Percentiles rank a stretch among this genome's conserved stretches.
Evolutionary conservation across 1,140 invertebrate species (phyloP).

Genomic region (Trinorchestia longiramus): DNA sequence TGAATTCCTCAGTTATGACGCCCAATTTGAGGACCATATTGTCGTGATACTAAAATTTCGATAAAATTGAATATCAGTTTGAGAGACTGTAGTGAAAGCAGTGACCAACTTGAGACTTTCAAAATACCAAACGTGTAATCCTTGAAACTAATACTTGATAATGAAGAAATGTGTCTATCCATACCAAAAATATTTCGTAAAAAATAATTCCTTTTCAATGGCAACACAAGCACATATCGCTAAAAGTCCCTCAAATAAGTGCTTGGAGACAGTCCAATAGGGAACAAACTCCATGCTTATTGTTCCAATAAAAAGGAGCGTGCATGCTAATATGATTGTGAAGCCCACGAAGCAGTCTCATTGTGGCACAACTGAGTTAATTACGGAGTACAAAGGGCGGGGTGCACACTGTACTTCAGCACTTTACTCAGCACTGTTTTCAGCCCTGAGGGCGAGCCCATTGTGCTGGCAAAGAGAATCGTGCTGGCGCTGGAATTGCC

Average conservation of each 20-base stretch:
- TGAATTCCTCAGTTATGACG: no score
- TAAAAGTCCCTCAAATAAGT: background rate
- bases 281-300: background rate
- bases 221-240: no score
- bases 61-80: no score
- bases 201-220: no score
- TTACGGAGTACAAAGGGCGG: constrained; percentile 2
- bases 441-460: background rate
- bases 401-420: background rate
- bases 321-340: constrained; percentile 27
- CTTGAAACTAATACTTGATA: no score
- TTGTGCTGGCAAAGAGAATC: background rate
- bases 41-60: no score
- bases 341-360: background rate
- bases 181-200: no score
- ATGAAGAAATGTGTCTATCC: no score
- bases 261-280: background rate
- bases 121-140: no score
- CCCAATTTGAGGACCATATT: no score
- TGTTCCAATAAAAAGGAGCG: background rate
- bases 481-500: background rate
- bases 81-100: no score
- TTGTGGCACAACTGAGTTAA: constrained; percentile 1
- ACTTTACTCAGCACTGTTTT: background rate
- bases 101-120: no score